A percentile compares a stretch with the other conserved stretches of the same genome.
Evolutionary conservation across 2,113 vertebrate genomes (phyloP).

Genomic region (Cinclus mexicanus): DNA sequence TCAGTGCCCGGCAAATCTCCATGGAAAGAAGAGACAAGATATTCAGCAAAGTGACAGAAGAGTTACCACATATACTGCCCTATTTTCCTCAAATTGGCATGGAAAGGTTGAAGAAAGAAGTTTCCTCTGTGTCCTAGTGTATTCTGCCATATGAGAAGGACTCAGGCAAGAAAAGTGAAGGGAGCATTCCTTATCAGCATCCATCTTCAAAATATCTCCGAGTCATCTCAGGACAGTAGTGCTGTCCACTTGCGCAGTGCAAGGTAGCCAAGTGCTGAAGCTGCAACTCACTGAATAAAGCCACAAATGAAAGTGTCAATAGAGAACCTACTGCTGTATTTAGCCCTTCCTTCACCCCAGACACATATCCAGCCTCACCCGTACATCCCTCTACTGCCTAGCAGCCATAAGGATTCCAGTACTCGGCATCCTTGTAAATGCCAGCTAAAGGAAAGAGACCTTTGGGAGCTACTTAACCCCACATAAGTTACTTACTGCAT

Average conservation of each 20-base stretch:
- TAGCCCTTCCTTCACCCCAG: background rate
- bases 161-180: background rate
- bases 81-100: background rate
- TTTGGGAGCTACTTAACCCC: background rate
- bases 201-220: background rate
- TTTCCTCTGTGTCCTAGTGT: background rate
- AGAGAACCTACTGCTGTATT: background rate
- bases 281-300: background rate
- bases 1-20: conserved; percentile 5
- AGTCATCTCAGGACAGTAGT: conserved; percentile 17
- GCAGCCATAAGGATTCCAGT: background rate
- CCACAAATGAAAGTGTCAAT: background rate
- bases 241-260: background rate
- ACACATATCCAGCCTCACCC: background rate
- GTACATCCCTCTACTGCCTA: background rate
- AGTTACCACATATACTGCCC: background rate
- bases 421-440: background rate
- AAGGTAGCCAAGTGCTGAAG: conserved; percentile 40
- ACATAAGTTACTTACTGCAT: background rate
- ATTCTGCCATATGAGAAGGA: background rate
- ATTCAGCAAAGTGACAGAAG: background rate
- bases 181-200: background rate
- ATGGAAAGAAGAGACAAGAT: background rate
- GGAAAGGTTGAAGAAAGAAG: background rate
- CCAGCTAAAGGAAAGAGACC: background rate